Evolutionary conservation across 2,888 invertebrate species (phyloP).

Genomic region (Diplolepis rosae): DNA sequence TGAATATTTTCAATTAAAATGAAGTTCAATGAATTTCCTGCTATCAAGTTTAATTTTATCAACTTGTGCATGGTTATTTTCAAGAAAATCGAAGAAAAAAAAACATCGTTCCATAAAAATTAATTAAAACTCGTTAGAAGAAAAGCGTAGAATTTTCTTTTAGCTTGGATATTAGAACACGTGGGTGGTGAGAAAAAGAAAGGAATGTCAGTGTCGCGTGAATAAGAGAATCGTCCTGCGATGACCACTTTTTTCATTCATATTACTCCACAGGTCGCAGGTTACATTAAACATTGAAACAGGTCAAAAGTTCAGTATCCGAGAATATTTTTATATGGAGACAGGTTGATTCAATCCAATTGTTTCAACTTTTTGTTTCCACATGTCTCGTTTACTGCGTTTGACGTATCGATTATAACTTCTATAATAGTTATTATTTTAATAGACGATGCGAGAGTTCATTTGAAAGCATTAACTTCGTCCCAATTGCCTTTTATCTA

Average conservation of each 20-base stretch:
- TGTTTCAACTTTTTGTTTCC: neutral
- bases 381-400: neutral
- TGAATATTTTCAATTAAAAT: neutral
- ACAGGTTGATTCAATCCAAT: slow-evolving; percentile 2
- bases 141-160: neutral
- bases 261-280: slow-evolving; percentile 5
- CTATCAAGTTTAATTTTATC: neutral
- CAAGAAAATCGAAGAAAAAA: neutral
- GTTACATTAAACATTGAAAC: slow-evolving; percentile 11
- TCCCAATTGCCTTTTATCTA: neutral
- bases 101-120: neutral
- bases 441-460: neutral
- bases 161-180: neutral
- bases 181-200: slow-evolving; percentile 8
- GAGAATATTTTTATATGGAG: neutral
- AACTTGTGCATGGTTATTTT: neutral
- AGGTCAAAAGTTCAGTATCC: slow-evolving; percentile 20
- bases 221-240: slow-evolving; percentile 7
- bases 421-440: neutral
- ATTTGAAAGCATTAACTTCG: neutral
- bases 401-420: slow-evolving; percentile 7
- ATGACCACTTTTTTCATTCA: slow-evolving; percentile 13
- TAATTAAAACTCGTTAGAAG: neutral
- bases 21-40: neutral
- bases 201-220: slow-evolving; percentile 1